Conservation (phyloP, 2,113 vertebrate genomes). For the Lophochroa leadbeateri region DNA sequence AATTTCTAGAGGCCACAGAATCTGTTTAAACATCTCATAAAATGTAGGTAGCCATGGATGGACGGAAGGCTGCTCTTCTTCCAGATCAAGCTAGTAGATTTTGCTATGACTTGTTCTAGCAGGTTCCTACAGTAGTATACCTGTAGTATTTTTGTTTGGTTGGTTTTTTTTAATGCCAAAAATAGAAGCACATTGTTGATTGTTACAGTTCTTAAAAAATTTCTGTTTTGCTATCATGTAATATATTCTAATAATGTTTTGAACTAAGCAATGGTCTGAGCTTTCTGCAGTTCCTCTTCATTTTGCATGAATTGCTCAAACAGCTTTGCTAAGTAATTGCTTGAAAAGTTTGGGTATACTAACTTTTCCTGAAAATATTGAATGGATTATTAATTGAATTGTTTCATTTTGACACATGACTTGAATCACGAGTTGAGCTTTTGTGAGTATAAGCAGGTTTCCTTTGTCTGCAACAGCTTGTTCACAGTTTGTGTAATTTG, state of each 20-base stretch:
- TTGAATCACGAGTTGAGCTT: not conserved
- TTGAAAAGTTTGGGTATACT: not conserved
- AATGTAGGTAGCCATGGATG: not conserved
- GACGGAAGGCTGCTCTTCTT: not conserved
- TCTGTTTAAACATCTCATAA: not conserved
- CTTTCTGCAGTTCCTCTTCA: not conserved
- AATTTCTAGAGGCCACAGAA: not conserved
- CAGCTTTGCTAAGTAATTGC: not conserved
- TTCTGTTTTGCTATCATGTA: not conserved
- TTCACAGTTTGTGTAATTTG: not conserved
- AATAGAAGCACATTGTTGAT: not conserved
- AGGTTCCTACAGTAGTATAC: not conserved
- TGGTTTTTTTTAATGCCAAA: not conserved
- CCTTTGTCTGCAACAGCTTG: constrained; percentile 5
- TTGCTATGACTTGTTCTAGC: not conserved
- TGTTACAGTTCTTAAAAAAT: not conserved
- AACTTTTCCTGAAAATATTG: not conserved
- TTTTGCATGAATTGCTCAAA: not conserved
- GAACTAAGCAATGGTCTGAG: not conserved
- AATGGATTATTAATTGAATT: constrained; percentile 1
- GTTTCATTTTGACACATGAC: not conserved
- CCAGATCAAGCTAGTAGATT: not conserved
- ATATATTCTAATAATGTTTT: not conserved
- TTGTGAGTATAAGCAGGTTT: constrained; percentile 8
- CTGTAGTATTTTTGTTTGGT: not conserved